Percentiles rank a stretch among this genome's conserved stretches.
These are phyloP conservation scores for Ricordea florida DNA, from an alignment of 92 coral and sea anemone species.

Conservation along the genomic window DNA sequence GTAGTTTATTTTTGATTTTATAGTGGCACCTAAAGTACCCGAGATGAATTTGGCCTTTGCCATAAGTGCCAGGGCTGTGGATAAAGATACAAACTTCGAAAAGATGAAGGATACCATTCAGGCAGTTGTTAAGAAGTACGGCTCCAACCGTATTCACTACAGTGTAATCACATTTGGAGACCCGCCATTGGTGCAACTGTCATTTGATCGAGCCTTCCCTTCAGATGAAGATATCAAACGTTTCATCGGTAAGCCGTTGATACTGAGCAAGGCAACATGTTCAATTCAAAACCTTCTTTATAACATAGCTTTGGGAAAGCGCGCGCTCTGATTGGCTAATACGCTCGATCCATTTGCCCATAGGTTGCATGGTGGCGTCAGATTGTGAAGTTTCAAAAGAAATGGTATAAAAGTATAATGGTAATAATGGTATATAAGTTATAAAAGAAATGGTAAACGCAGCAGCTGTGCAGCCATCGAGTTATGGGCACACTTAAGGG, in stretches of 20 bases:
- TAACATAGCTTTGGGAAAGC: too few relatives aligned
- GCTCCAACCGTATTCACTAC: conserved; percentile 66
- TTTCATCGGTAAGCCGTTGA: conserved; percentile 6
- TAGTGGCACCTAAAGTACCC: conserved; percentile 41
- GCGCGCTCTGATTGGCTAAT: too few relatives aligned
- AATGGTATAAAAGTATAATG: too few relatives aligned
- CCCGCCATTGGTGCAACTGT: conserved; percentile 39
- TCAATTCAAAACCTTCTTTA: background rate
- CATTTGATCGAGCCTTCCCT: conserved; percentile 28
- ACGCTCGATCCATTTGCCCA: too few relatives aligned
- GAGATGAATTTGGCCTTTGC: conserved; percentile 71
- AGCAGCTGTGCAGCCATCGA: too few relatives aligned
- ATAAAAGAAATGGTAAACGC: too few relatives aligned
- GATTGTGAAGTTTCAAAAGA: too few relatives aligned
- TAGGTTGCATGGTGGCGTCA: too few relatives aligned
- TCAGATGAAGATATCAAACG: conserved; percentile 30
- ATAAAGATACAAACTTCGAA: conserved; percentile 47
- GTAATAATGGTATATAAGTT: too few relatives aligned
- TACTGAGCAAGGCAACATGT: too few relatives aligned
- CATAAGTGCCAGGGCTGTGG: conserved; percentile 64
- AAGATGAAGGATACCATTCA: conserved; percentile 77
- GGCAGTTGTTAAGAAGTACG: conserved; percentile 56
- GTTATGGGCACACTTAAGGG: too few relatives aligned
- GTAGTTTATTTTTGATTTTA: background rate
- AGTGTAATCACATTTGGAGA: conserved; percentile 67